Conservation (phyloP, 2,797 vertebrate genomes). For the Parauchenoglanis punctatus region DNA sequence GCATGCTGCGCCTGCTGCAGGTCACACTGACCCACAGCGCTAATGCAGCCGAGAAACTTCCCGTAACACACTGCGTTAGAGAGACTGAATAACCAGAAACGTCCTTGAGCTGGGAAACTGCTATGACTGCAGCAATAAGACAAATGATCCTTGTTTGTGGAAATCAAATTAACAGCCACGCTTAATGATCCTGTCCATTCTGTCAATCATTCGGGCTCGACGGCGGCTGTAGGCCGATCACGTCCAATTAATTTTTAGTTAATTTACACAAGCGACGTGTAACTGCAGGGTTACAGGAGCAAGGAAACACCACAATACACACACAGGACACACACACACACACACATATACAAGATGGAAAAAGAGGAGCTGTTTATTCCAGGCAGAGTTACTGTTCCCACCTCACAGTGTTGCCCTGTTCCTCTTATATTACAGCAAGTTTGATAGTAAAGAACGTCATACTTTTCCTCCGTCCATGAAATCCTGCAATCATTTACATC, state of each 20-base stretch:
- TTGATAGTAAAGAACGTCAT: too few relatives aligned
- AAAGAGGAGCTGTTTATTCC: not conserved
- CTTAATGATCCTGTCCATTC: not conserved
- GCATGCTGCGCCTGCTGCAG: not conserved
- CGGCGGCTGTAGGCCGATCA: not conserved
- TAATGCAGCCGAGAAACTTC: constrained; percentile 16
- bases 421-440: too few relatives aligned
- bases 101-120: constrained; percentile 26
- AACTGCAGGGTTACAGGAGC: not conserved
- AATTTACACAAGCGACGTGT: not conserved
- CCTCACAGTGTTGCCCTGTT: too few relatives aligned
- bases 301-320: not conserved
- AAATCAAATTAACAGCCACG: not conserved
- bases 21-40: constrained; percentile 22
- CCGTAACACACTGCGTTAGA: not conserved
- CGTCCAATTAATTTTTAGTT: not conserved
- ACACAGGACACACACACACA: not conserved
- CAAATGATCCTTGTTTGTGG: not conserved
- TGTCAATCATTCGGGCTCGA: not conserved
- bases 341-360: not conserved
- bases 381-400: too few relatives aligned
- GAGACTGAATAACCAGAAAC: not conserved
- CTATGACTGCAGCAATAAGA: not conserved
- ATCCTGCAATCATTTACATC: not conserved
- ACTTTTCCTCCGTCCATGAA: too few relatives aligned